A percentile compares a stretch with the other conserved stretches of the same genome.
phyloP scores from a whole-genome alignment of 2,888 invertebrate genomes.

The Chesias legatella region DNA sequence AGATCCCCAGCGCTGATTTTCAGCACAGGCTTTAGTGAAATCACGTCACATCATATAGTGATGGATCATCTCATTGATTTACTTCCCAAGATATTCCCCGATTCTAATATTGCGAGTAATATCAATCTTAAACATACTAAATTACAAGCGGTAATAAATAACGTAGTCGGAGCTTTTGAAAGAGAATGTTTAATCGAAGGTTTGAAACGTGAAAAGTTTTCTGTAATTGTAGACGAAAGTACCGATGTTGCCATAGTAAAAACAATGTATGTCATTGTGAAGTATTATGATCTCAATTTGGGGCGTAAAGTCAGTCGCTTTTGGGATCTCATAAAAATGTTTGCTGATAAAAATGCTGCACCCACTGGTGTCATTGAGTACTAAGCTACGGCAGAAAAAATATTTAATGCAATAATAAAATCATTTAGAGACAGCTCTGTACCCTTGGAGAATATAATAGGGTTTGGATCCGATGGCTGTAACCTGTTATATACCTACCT shows the following conservation, averaged over 20 bases:
- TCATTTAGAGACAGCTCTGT: too few species aligned
- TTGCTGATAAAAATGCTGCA: too few species aligned
- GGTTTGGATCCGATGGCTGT: conserved; percentile 24
- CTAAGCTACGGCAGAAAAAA: too few species aligned
- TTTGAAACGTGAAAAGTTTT: conserved; percentile 7
- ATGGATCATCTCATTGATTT: conserved; percentile 4
- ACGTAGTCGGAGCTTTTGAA: not conserved
- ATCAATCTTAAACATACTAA: not conserved
- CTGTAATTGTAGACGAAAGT: conserved; percentile 6
- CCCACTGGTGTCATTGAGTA: too few species aligned
- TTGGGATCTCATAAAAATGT: too few species aligned
- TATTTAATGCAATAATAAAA: too few species aligned
- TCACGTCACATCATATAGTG: not conserved
- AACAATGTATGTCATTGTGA: conserved; percentile 7
- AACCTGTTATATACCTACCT: too few species aligned
- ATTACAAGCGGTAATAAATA: too few species aligned
- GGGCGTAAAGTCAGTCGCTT: not conserved
- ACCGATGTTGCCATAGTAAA: too few species aligned
- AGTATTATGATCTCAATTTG: not conserved
- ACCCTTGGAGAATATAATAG: conserved; percentile 15
- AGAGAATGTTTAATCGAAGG: not conserved
- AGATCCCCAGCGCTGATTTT: too few species aligned
- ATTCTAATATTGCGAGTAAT: not conserved
- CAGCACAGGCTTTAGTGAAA: too few species aligned
- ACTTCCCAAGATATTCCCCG: not conserved